Evolutionary conservation across 2,888 invertebrate genomes (phyloP), one percentile per base, ranked within the genome.

Genomic region (Thecophora atra): DNA sequence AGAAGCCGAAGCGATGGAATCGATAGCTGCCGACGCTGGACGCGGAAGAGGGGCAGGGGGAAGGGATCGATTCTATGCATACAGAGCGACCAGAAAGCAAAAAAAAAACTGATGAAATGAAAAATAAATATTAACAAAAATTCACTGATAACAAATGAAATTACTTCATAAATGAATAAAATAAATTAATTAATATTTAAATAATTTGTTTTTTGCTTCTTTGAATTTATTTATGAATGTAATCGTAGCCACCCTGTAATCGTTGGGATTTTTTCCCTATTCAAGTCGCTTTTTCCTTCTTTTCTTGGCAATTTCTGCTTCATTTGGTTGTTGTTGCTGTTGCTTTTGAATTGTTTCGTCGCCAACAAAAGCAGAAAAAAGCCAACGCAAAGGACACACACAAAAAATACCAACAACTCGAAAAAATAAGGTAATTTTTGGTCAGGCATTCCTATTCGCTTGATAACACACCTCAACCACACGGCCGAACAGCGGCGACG

Each of bases 381-480:
- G 37, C 37, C 21, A 67, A 2, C 47, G 3, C 7, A 54, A 70
- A 52, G 19, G 54, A 8, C 15, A 62, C 56, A 58, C 52, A 69
- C 42, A n/a, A 37, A 17, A 1, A 51, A 47, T 15, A 1, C 26
- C n/a, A 42, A 17, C 60, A 70, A 37, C 58, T 28, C 11, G 65
- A 28, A 70, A 52, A 64, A 65, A 67, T 52, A 47, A 72, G 75
- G 75, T 77, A 78, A 78, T 78, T 77, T 78, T 78, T 78, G 78
- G 78, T 76, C 78, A 78, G 77, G 78, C 78, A 78, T 78, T 78
- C 78, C 77, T 78, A 78, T 78, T 77, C 78, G 78, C 78, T 78
- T 77, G 78, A 78, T 78, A 78, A 78, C 78, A 78, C 78, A 78
- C 78, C 77, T 77, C 76, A 77, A 76, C 76, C 77, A 74, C 75